These are phyloP conservation scores for Drosophila stalkeri DNA, from an alignment of 2,888 invertebrate species.

Conservation along the genomic window DNA sequence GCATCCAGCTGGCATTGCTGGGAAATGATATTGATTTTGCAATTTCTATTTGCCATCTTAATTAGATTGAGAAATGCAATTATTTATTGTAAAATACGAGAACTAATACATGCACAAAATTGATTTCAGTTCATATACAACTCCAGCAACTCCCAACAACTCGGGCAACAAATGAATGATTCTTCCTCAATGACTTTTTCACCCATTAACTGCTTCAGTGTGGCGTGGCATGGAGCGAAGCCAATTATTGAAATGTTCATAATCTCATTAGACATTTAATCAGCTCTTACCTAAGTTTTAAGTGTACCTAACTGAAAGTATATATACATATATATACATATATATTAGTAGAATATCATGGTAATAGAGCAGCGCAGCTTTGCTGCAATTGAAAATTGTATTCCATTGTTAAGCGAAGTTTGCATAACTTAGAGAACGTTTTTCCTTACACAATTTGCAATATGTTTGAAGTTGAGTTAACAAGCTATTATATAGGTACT, in stretches of 20 bases:
- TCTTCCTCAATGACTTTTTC: neutral
- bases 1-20: neutral
- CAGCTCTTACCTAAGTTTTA: constrained; percentile 2
- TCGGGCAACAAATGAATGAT: neutral
- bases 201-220: neutral
- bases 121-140: neutral
- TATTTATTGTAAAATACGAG: constrained; percentile 1
- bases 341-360: too few species aligned
- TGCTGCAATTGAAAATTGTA: neutral
- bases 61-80: constrained; percentile 14
- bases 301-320: neutral
- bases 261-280: constrained; percentile 3
- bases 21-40: constrained; percentile 13
- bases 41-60: constrained; percentile 5
- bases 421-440: neutral
- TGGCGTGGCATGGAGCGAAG: neutral
- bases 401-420: neutral
- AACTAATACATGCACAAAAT: constrained; percentile 3
- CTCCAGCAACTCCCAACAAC: neutral
- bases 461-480: neutral
- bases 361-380: neutral
- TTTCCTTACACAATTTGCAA: neutral
- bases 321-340: neutral
- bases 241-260: neutral
- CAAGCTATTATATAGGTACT: neutral